Evolutionary conservation across 2,888 invertebrate species (phyloP).

Genomic region (Unio delphinus): DNA sequence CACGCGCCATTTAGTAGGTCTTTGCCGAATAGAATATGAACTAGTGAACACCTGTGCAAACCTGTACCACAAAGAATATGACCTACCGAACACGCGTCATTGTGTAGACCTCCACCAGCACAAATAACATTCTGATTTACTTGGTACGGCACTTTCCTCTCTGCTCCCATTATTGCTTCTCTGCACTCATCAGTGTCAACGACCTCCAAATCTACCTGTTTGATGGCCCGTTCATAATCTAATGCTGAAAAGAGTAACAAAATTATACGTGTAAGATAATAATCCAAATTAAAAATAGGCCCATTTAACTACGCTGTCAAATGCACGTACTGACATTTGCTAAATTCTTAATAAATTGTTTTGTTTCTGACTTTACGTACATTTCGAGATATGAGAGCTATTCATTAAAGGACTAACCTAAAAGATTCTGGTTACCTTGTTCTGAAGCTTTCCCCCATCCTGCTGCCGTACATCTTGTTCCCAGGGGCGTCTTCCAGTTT

Average conservation of each 20-base stretch:
- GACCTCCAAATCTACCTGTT: conserved; percentile 53
- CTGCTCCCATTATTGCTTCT: conserved; percentile 35
- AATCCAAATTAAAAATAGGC: too few species aligned
- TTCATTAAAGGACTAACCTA: too few species aligned
- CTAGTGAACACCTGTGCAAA: conserved; percentile 23
- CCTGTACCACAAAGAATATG: conserved; percentile 57
- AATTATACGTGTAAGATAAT: too few species aligned
- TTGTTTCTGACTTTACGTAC: too few species aligned
- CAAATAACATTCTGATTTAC: conserved; percentile 58
- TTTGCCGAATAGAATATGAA: background rate
- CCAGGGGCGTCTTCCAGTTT: conserved; percentile 33
- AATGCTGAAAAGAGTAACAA: conserved; percentile 30
- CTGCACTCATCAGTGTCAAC: conserved; percentile 45
- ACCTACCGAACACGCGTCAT: conserved; percentile 26
- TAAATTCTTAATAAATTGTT: too few species aligned
- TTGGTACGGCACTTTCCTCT: conserved; percentile 41
- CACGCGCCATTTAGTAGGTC: conserved; percentile 23
- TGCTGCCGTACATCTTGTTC: conserved; percentile 53
- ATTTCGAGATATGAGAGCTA: too few species aligned
- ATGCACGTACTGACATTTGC: too few species aligned
- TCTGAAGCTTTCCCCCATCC: conserved; percentile 58
- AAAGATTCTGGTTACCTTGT: conserved; percentile 28
- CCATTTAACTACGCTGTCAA: too few species aligned
- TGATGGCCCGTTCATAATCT: conserved; percentile 49
- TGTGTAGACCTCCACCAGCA: conserved; percentile 46